Evolutionary conservation across 2,888 invertebrate genomes (phyloP).

Genomic region (Eristalis intricaria): DNA sequence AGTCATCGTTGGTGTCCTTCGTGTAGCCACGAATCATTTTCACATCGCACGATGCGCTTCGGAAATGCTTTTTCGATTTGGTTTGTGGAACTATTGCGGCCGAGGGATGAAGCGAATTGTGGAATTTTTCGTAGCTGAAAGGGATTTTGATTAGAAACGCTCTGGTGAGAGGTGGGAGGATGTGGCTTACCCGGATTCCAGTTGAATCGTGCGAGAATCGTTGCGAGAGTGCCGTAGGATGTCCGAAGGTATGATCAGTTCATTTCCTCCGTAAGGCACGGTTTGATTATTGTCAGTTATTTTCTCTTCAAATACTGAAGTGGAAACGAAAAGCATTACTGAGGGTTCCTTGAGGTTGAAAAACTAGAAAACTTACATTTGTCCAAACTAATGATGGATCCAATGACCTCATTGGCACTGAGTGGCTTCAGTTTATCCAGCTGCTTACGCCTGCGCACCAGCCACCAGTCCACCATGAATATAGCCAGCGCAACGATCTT

Average conservation of each 20-base stretch:
- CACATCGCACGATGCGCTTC: slow-evolving; percentile 81
- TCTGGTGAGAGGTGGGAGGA: neutral
- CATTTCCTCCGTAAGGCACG: slow-evolving; percentile 75
- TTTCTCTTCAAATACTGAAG: slow-evolving; percentile 89
- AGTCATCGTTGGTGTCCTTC: slow-evolving; percentile 78
- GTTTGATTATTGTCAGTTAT: slow-evolving; percentile 82
- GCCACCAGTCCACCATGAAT: slow-evolving; percentile 94
- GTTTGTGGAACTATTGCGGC: slow-evolving; percentile 76
- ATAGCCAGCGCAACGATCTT: slow-evolving; percentile 93
- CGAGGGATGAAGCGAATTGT: slow-evolving; percentile 74
- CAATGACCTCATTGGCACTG: slow-evolving; percentile 86
- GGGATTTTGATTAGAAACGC: neutral
- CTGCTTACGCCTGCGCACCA: slow-evolving; percentile 88
- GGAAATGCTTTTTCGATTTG: slow-evolving; percentile 81
- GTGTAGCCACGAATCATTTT: slow-evolving; percentile 81
- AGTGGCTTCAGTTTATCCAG: slow-evolving; percentile 84
- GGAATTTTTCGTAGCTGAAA: slow-evolving; percentile 80
- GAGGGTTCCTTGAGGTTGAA: too few relatives aligned
- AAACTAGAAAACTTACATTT: slow-evolving; percentile 84
- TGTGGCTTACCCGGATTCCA: slow-evolving; percentile 82
- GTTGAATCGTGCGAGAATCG: slow-evolving; percentile 85
- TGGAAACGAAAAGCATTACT: slow-evolving; percentile 31
- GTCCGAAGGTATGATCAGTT: slow-evolving; percentile 78
- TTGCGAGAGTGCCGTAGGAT: slow-evolving; percentile 83
- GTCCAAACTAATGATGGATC: slow-evolving; percentile 92